These are phyloP conservation scores for Silurus meridionalis DNA, from an alignment of 2,113 vertebrate species.

Conservation along the genomic window DNA sequence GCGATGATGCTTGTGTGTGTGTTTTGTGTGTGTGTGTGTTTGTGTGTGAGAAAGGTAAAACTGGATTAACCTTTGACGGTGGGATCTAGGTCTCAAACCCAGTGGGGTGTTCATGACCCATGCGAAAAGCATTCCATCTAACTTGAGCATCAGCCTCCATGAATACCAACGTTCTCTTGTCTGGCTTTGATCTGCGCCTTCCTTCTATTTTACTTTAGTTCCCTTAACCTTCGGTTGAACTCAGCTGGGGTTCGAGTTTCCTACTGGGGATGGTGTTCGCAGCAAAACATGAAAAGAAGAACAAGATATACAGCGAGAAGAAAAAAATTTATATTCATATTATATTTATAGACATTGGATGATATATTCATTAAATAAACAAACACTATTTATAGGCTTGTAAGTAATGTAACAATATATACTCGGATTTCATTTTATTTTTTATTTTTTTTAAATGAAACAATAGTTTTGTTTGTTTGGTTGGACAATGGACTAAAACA, in stretches of 20 bases:
- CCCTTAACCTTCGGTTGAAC: slow-evolving; percentile 16
- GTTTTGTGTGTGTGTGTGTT: neutral
- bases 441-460: too few species aligned
- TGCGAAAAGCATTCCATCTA: slow-evolving; percentile 12
- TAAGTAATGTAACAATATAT: neutral
- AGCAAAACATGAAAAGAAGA: neutral
- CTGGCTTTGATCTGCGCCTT: slow-evolving; percentile 36
- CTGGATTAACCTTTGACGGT: slow-evolving; percentile 48
- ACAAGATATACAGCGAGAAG: neutral
- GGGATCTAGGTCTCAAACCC: slow-evolving; percentile 45
- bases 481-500: neutral
- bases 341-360: neutral
- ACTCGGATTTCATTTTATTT: neutral
- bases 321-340: neutral
- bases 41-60: slow-evolving; percentile 38
- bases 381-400: neutral
- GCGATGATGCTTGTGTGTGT: neutral
- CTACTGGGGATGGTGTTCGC: neutral
- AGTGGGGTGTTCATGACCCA: slow-evolving; percentile 47
- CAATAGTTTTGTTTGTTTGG: too few species aligned
- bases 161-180: slow-evolving; percentile 29
- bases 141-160: slow-evolving; percentile 23
- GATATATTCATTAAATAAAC: neutral
- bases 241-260: slow-evolving; percentile 7
- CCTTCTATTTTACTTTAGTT: slow-evolving; percentile 19